These are phyloP conservation scores for Pantala flavescens DNA, from an alignment of 1,140 invertebrate species.

Conservation along the genomic window DNA sequence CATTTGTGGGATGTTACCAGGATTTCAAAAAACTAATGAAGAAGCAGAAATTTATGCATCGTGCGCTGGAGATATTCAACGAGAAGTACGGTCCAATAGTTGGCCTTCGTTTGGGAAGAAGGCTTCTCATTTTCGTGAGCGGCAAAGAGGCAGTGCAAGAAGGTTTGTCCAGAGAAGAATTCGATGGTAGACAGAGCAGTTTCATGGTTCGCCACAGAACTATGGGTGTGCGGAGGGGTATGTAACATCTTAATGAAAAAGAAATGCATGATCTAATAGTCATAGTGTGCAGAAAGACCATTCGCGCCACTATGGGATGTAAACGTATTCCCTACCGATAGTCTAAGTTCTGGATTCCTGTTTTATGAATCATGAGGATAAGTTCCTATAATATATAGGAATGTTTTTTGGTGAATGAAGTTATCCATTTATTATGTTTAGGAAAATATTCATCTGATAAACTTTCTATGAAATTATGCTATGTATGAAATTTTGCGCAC, in stretches of 20 bases:
- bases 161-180: slow-evolving; percentile 53
- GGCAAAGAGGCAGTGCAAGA: slow-evolving; percentile 45
- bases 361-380: no score
- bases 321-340: no score
- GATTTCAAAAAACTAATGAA: slow-evolving; percentile 42
- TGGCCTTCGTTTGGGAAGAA: slow-evolving; percentile 50
- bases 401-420: no score
- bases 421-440: no score
- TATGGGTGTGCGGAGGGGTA: slow-evolving; percentile 53
- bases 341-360: no score
- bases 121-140: slow-evolving; percentile 48
- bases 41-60: slow-evolving; percentile 47
- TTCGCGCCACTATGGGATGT: no score
- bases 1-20: slow-evolving; percentile 51
- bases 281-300: no score
- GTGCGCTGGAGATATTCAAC: slow-evolving; percentile 45
- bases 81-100: slow-evolving; percentile 50
- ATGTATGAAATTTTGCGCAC: no score
- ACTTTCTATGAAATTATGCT: no score
- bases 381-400: no score
- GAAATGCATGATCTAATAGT: neutral
- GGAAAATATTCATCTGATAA: no score
- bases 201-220: slow-evolving; percentile 58
- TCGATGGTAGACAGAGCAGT: slow-evolving; percentile 58
- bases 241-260: slow-evolving; percentile 12